Evolutionary conservation across 2,797 vertebrate genomes (phyloP).

Genomic region (Knipowitschia caucasica): DNA sequence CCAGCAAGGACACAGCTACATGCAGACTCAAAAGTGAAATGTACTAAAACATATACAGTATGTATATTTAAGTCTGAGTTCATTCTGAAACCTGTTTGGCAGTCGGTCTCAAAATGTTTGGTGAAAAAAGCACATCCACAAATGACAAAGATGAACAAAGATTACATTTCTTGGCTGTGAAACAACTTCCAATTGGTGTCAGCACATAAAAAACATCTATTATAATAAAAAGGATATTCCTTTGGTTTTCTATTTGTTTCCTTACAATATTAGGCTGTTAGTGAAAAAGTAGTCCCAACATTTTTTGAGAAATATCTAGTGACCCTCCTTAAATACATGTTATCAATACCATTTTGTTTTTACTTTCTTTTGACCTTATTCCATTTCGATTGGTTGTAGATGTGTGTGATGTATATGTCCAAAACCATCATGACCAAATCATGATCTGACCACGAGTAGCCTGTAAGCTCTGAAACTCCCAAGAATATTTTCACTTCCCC

Average conservation of each 20-base stretch:
- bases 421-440: too few species aligned
- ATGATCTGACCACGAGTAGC: not conserved
- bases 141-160: constrained; percentile 11
- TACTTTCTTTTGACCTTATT: too few species aligned
- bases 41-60: constrained; percentile 33
- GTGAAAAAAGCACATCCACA: constrained; percentile 24
- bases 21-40: constrained; percentile 56
- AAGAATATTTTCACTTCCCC: not conserved
- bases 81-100: constrained; percentile 14
- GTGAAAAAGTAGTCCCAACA: too few species aligned
- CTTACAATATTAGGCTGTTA: too few species aligned
- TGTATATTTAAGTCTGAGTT: constrained; percentile 10
- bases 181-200: not conserved
- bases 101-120: constrained; percentile 30
- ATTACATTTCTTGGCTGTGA: not conserved
- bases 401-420: too few species aligned
- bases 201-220: too few species aligned
- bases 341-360: too few species aligned
- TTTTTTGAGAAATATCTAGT: too few species aligned
- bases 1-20: constrained; percentile 58
- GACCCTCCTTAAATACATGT: too few species aligned
- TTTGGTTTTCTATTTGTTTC: too few species aligned
- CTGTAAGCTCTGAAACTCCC: not conserved
- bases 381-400: too few species aligned
- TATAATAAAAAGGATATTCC: too few species aligned